phyloP scores from a whole-genome alignment of 2,888 invertebrate genomes.

The Coecobrya sp. region DNA sequence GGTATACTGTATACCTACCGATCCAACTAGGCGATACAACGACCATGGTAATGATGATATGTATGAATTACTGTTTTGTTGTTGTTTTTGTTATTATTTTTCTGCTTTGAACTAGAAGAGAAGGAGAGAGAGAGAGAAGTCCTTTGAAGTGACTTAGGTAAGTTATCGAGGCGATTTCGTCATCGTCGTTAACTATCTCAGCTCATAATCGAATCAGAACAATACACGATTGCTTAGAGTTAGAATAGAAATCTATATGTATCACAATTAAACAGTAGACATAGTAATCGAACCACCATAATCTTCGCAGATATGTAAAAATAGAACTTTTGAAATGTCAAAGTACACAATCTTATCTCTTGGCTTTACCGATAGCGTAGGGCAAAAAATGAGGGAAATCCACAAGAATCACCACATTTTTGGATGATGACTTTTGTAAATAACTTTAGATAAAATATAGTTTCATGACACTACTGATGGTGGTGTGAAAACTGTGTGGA shows the following conservation, averaged over 20 bases:
- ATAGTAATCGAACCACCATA: background rate
- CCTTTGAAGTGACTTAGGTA: conserved; percentile 72
- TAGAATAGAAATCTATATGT: background rate
- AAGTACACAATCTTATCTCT: background rate
- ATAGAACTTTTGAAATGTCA: background rate
- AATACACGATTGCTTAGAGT: conserved; percentile 27
- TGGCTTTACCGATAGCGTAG: background rate
- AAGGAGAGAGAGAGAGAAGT: background rate
- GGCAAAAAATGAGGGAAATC: background rate
- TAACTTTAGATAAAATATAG: background rate
- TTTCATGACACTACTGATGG: background rate
- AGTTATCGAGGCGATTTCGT: conserved; percentile 70
- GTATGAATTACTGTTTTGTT: background rate
- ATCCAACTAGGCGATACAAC: background rate
- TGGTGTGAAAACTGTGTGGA: conserved; percentile 27
- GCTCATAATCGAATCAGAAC: background rate
- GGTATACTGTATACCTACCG: background rate
- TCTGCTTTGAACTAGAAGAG: conserved; percentile 19
- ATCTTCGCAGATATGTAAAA: background rate
- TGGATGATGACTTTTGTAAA: background rate
- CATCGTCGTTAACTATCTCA: conserved; percentile 50
- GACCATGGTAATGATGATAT: conserved; percentile 31
- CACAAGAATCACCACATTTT: background rate
- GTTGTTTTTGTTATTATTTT: conserved; percentile 35
- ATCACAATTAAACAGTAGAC: background rate